These are phyloP conservation scores for Gandaritis pyraliata DNA, from an alignment of 2,888 invertebrate genomes.

Conservation along the genomic window DNA sequence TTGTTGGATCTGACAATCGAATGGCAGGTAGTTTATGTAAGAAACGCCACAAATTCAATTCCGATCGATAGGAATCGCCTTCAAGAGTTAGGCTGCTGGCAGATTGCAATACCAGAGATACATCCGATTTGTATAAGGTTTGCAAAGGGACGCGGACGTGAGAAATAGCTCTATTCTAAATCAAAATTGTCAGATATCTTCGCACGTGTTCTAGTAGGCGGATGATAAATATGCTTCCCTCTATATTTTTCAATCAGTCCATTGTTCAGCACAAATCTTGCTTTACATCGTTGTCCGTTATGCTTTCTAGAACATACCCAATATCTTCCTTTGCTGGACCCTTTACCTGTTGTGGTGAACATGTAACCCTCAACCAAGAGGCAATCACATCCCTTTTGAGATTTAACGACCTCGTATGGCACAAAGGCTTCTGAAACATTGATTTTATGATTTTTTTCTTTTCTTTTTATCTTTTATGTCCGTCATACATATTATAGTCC, in stretches of 20 bases:
- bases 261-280: slow-evolving; percentile 28
- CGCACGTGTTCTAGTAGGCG: slow-evolving; percentile 7
- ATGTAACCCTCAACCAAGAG: slow-evolving; percentile 29
- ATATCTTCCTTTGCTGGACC: slow-evolving; percentile 19
- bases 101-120: too few relatives aligned
- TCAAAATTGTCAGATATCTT: slow-evolving; percentile 14
- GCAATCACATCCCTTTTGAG: slow-evolving; percentile 30
- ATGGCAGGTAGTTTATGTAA: too few relatives aligned
- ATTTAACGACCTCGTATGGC: slow-evolving; percentile 30
- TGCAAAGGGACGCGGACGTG: too few relatives aligned
- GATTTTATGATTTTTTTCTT: background rate
- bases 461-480: too few relatives aligned
- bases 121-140: too few relatives aligned
- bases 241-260: slow-evolving; percentile 28
- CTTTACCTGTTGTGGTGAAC: slow-evolving; percentile 24
- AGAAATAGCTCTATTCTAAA: too few relatives aligned
- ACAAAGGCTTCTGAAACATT: slow-evolving; percentile 27
- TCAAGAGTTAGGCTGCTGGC: too few relatives aligned
- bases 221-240: slow-evolving; percentile 29
- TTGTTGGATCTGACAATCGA: too few relatives aligned
- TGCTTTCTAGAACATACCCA: slow-evolving; percentile 30
- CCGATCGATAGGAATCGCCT: too few relatives aligned
- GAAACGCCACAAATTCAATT: too few relatives aligned
- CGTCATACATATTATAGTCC: too few relatives aligned
- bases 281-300: slow-evolving; percentile 29